Conservation (phyloP, 2,113 vertebrate genomes). For the Galemys pyrenaicus region DNA sequence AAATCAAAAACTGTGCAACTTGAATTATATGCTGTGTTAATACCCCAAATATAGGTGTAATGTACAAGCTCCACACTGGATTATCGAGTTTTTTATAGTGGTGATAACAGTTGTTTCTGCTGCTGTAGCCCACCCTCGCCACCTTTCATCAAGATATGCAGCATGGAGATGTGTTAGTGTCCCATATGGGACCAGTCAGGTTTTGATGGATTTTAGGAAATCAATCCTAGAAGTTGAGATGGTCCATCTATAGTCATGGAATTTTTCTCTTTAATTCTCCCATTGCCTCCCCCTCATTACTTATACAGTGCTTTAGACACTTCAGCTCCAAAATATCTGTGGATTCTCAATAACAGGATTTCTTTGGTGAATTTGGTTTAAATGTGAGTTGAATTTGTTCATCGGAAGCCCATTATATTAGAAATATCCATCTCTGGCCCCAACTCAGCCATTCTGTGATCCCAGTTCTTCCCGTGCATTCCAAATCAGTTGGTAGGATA, state of each 20-base stretch:
- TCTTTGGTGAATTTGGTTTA: neutral
- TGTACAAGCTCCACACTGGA: neutral
- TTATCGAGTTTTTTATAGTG: neutral
- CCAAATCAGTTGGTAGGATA: neutral
- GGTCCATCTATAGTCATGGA: neutral
- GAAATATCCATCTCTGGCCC: neutral
- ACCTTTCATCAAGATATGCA: neutral
- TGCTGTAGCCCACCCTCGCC: neutral
- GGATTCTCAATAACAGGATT: neutral
- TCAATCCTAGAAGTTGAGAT: neutral
- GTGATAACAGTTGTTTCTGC: neutral
- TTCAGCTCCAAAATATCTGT: neutral
- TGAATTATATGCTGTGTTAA: neutral
- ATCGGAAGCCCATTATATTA: neutral
- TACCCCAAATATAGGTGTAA: neutral
- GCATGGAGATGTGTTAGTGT: neutral
- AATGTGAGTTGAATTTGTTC: slow-evolving; percentile 4
- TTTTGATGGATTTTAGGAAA: neutral
- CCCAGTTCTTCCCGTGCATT: neutral
- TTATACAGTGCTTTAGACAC: neutral
- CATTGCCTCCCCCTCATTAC: neutral
- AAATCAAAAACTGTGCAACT: neutral
- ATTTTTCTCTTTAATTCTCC: neutral
- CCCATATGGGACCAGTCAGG: neutral
- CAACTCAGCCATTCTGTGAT: neutral